Evolutionary conservation across 2,888 invertebrate species (phyloP).

Genomic region (Trissolcus japonicus): DNA sequence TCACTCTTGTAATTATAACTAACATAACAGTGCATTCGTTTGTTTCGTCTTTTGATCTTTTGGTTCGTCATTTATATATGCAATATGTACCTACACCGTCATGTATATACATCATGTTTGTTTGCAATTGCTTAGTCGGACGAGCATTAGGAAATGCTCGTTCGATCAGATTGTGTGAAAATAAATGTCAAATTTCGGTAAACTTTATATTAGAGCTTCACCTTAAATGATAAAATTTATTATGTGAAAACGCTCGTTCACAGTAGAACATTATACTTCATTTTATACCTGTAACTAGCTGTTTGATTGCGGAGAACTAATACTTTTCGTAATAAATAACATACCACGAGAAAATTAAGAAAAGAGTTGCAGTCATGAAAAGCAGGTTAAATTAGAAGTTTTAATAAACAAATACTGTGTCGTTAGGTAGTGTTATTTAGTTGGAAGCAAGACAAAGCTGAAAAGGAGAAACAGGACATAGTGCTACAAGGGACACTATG

Average conservation of each 20-base stretch:
- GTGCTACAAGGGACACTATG: conserved; percentile 52
- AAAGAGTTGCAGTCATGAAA: conserved; percentile 27
- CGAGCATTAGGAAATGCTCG: too few species aligned
- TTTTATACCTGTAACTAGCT: neutral
- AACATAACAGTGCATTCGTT: too few species aligned
- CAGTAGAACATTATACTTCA: neutral
- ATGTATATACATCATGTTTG: too few species aligned
- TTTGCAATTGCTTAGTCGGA: too few species aligned
- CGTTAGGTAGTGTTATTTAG: conserved; percentile 44
- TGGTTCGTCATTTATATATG: too few species aligned
- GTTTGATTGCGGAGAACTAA: conserved; percentile 3
- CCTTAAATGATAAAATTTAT: neutral
- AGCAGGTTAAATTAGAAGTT: conserved; percentile 67
- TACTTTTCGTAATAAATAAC: conserved; percentile 41
- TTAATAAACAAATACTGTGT: conserved; percentile 65
- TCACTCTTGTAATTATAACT: too few species aligned
- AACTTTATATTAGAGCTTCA: neutral
- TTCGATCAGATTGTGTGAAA: too few species aligned
- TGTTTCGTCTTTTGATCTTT: too few species aligned
- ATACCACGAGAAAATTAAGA: conserved; percentile 16
- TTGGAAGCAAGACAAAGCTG: conserved; percentile 45
- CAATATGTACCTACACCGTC: too few species aligned
- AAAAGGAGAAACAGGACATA: conserved; percentile 58
- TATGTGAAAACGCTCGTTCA: neutral
- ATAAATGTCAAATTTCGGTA: too few species aligned